Conservation (phyloP, 1,140 invertebrate species). For the Hyles vespertilio region DNA sequence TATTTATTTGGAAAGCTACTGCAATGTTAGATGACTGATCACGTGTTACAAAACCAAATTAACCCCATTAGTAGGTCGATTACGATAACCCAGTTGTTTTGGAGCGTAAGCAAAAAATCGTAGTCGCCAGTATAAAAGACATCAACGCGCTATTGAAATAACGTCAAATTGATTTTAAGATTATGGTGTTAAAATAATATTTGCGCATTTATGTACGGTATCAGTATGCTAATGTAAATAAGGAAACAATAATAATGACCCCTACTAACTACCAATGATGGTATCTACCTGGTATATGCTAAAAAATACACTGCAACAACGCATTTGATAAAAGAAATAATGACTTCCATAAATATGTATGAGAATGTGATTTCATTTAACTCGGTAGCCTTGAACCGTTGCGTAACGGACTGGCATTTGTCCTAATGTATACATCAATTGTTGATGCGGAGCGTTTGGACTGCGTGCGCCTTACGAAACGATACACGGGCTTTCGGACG, state of each 20-base stretch:
- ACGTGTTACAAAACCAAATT: conserved; percentile 1
- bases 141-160: conserved; percentile 24
- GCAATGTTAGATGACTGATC: conserved; percentile 2
- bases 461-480: conserved; percentile 31
- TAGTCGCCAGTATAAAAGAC: conserved; percentile 20
- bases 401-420: conserved; percentile 45
- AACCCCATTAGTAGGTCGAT: background rate
- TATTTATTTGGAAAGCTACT: conserved; percentile 7
- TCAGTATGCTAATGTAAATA: too few relatives aligned
- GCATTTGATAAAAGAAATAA: conserved; percentile 10
- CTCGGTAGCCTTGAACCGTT: conserved; percentile 50
- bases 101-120: conserved; percentile 2
- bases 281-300: too few relatives aligned
- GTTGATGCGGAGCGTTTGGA: conserved; percentile 16
- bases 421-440: conserved; percentile 29
- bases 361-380: conserved; percentile 30
- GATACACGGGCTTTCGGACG: conserved; percentile 4
- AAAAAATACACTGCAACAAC: background rate
- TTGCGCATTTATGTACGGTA: too few relatives aligned
- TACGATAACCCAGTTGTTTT: conserved; percentile 2
- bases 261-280: too few relatives aligned
- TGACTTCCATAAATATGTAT: conserved; percentile 26
- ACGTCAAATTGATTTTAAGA: too few relatives aligned
- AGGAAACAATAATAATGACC: too few relatives aligned
- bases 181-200: too few relatives aligned